These are phyloP conservation scores for Arrhamphus sclerolepis DNA, from an alignment of 2,797 vertebrate species.

Conservation along the genomic window DNA sequence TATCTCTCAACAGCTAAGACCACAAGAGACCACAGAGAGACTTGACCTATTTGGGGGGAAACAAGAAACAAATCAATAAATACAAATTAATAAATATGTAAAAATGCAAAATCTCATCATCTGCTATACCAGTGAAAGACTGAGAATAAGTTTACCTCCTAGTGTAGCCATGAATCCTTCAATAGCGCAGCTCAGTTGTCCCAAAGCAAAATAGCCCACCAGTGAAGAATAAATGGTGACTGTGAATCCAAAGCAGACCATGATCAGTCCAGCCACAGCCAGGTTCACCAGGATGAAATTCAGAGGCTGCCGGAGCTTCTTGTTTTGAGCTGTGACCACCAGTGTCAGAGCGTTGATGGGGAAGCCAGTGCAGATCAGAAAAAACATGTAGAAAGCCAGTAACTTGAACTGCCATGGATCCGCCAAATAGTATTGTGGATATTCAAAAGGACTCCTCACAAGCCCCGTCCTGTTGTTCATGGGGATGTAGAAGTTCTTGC, in stretches of 20 bases:
- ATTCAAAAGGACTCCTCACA: conserved; percentile 82
- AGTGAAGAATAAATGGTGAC: conserved; percentile 70
- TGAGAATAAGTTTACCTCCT: conserved; percentile 47
- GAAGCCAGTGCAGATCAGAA: conserved; percentile 80
- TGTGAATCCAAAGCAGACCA: conserved; percentile 83
- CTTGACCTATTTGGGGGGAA: conserved; percentile 53
- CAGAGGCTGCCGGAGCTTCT: conserved; percentile 85
- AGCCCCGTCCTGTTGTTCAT: conserved; percentile 84
- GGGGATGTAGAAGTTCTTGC: conserved; percentile 85
- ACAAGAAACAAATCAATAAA: background rate
- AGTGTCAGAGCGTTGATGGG: conserved; percentile 85
- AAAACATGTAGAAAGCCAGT: conserved; percentile 80
- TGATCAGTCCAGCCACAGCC: conserved; percentile 82
- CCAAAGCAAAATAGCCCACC: conserved; percentile 40
- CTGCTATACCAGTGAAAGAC: no score
- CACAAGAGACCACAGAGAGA: conserved; percentile 76
- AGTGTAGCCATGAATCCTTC: conserved; percentile 47
- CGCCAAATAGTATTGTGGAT: conserved; percentile 82
- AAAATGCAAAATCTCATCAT: background rate
- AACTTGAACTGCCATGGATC: conserved; percentile 76
- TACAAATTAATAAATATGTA: no score
- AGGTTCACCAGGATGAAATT: conserved; percentile 87
- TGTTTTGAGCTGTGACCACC: conserved; percentile 81
- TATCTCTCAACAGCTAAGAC: conserved; percentile 78
- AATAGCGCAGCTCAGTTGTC: conserved; percentile 31